Evolutionary conservation across 2,113 vertebrate species (phyloP).

Genomic region (Polyodon spathula): DNA sequence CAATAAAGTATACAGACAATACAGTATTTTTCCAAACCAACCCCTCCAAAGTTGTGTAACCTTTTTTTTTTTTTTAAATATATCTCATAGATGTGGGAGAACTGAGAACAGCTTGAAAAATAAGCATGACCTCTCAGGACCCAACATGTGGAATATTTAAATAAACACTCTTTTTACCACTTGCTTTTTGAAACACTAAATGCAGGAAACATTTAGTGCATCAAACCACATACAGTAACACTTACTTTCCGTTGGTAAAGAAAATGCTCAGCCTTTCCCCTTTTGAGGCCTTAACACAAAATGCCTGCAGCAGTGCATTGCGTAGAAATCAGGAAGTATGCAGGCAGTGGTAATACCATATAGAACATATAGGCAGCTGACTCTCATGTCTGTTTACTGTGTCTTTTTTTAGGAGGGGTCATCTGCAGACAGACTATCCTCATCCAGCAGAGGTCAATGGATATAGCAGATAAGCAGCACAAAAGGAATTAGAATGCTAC

Average conservation of each 20-base stretch:
- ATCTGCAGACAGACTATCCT: slow-evolving; percentile 61
- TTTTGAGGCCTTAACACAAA: slow-evolving; percentile 25
- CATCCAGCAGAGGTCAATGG: slow-evolving; percentile 55
- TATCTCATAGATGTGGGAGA: no score
- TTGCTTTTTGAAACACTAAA: not conserved
- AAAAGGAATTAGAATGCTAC: slow-evolving; percentile 22
- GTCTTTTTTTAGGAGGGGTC: slow-evolving; percentile 36
- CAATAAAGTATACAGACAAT: no score
- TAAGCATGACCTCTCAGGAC: not conserved
- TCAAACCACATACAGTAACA: not conserved
- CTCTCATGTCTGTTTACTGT: slow-evolving; percentile 41
- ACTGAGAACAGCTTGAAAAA: not conserved
- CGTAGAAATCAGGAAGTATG: slow-evolving; percentile 30
- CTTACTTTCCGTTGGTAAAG: not conserved
- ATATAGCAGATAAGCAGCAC: slow-evolving; percentile 49
- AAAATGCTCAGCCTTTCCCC: slow-evolving; percentile 11
- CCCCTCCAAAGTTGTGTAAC: no score
- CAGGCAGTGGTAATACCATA: slow-evolving; percentile 43
- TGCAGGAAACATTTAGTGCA: not conserved
- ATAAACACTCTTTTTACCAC: not conserved
- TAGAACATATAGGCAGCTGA: slow-evolving; percentile 41
- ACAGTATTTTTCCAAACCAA: no score
- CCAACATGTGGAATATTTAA: not conserved
- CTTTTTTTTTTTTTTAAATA: no score
- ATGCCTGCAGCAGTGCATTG: slow-evolving; percentile 22